Evolutionary conservation across 2,797 vertebrate species (phyloP), one percentile per base, ranked within the genome.

Genomic region (Alosa sapidissima): DNA sequence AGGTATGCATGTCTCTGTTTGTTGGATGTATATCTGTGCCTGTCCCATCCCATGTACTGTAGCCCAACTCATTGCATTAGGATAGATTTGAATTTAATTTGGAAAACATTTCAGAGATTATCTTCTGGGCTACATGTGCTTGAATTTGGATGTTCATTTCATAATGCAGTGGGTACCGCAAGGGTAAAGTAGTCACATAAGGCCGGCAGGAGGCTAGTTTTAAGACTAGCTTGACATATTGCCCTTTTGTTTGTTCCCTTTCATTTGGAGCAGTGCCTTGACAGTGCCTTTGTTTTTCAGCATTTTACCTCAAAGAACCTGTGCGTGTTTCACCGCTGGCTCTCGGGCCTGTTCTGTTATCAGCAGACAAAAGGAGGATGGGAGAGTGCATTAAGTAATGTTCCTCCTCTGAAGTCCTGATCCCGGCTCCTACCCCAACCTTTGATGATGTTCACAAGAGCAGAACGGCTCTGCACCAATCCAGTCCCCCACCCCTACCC

Each of bases 331-430:
- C 41, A 21, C 9, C 6, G 8, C 5, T 7, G 55, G 24, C 41
- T 49, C 81, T 21, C 1, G 68, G 48, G 60, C 51, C 81, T 33
- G 19, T 55, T 81, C 54, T 68, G 72, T 75, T 75, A 78, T 86
- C 84, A 62, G 21, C 49, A 81, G 51, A 85, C 62, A 85, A 81
- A 81, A 60, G 54, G 9, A 28, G n/a, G 14, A 33, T 3, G 33
- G 65, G 65, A 54, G 84, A 82, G 58, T 78, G 83, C 82, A 87
- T 87, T 82, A 84, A 60, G 11, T 84, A 86, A 81, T 86, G 81
- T 84, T 84, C 82, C 48, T 85, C 84, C 81, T 51, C 84, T n/a
- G 81, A 10, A 28, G 81, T 86, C 82, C 7, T 68, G 49, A 28
- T 47, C 49, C 52, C 81, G 36, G 83, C 72, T 78, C 82, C 81